Base-by-base conservation (phyloP, 2,888 invertebrate species). In the Epinotia nisella region DNA sequence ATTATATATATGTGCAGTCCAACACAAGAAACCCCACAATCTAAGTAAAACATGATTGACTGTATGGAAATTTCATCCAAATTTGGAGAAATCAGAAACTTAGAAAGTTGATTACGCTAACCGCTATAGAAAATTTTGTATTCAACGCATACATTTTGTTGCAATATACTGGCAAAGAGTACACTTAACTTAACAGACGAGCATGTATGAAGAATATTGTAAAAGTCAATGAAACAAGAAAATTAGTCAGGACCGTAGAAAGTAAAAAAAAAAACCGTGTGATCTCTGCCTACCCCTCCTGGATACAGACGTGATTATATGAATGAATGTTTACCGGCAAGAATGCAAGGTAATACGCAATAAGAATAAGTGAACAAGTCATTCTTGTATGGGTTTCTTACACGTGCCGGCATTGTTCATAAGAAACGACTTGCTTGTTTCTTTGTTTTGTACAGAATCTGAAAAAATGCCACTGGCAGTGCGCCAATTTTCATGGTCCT, bases 81-180 rank as follows among this genome's bases (percentile, higher is more conserved):
- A 65, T 41, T 41, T 7, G 24, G 35, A 65, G 59, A 13, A 24
- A 56, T 51, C 59, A 59, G 65, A 53, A 71, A 59, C 51, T 41
- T 71, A 70, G 70, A 70, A 70, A 70, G 70, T 62, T 55, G 59
- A 59, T 71, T 51, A 59, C 39, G 24, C 53, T 65, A 59, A 71
- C 15, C 45, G 56, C 24, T 39, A 58, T 45, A 56, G 29, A 51
- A 64, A n/a, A 64, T 51, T 56, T 45, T 24, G 39, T 59, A 65
- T 71, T 66, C 51, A 71, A 51, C 21, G 35, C 17, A 49, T 64
- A 24, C 55, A 39, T 56, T 45, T 58, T 24, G n/a, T 39, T 53
- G 55, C 41, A 56, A 66, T 35, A 35, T 65, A 55, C 4, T 21
- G 17, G 9, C 19, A 41, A 41, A 35, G 35, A 0, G 7, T 29